Base-by-base conservation (phyloP, 2,113 vertebrate species). In the Typhlomys cinereus region DNA sequence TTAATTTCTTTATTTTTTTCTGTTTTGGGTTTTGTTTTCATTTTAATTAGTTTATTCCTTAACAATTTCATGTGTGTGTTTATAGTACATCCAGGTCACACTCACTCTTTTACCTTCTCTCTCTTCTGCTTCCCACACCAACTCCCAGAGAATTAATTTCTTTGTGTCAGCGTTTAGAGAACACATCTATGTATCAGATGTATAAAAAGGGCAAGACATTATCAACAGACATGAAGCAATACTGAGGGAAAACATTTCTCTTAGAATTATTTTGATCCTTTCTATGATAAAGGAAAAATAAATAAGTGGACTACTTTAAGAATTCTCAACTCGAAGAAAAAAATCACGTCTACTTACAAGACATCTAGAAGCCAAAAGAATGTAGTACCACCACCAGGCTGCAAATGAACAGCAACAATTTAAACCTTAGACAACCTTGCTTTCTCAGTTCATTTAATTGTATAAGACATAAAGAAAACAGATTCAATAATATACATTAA, bases 281-380 rank as follows among this genome's bases (percentile, higher is more conserved):
- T 79, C 69, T 62, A 21, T 54, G 81, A 88, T n/a, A 88, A 93
- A 89, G 31, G n/a, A 75, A 91, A 93, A 70, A 41, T 23, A 89
- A 71, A 54, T 52, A 85, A 57, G 25, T 36, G 46, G 50, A 3
- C 76, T 76, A 89, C 82, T n/a, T n/a, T n/a, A 36, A 8, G 44
- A 67, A 17, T 3, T 83, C 64, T 89, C 39, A 92, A 76, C 88
- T 92, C 85, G 89, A 44, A n/a, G 87, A 7, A 44, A 95, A 86
- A 70, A 18, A 12, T 70, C 94, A 11, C 1, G 29, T 84, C 92
- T 96, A 98, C 86, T 97, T 96, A 96, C 71, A 92, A 66, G 81
- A 17, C 48, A 76, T 79, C 96, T 95, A 93, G 95, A 90, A 96
- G 78, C 91, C 78, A 88, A 74, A 15, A 34, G 44, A 91, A 88